Evolutionary conservation across 2,888 invertebrate species (phyloP), one percentile per base, ranked within the genome.

Genomic region (Pherbina coryleti): DNA sequence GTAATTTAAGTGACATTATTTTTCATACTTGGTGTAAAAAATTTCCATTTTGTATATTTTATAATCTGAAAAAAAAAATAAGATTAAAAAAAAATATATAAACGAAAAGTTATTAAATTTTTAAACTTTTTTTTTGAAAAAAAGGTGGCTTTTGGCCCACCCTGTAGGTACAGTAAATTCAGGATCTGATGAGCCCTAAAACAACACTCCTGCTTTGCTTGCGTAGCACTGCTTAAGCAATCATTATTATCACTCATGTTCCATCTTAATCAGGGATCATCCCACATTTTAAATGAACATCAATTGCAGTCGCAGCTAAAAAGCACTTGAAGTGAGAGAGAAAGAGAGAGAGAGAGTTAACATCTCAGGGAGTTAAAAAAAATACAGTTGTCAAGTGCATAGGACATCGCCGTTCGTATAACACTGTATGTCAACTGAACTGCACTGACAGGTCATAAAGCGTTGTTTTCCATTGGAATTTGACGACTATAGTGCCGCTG

Each of bases 321-420:
- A 66, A 53, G 19, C 44, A 22, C 55, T 67, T 57, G 44, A 22
- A 69, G 5, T 17, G 62, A 17, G 62, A 67, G 55, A 72, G 66
- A 51, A 22, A 62, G 19, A 62, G 64, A 57, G 53, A 22, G 66
- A 51, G 19, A 62, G 19, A 62, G 64, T 49, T 44, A 22, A 60
- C 57, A 14, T 19, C 14, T 9, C 19, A 11, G 11, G 66, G 11
- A 53, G 70, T 34, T 19, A 69, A 66, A 34, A 28, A 69, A 79
- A 82, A 82, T 82, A 81, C 79, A 82, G 82, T 79, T 82, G 82
- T 82, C 80, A 80, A 79, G 53, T 64, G 69, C 1, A 51, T n/a
- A 55, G 44, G n/a, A 22, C 62, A 9, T 17, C 31, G n/a, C n/a
- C n/a, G n/a, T n/a, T n/a, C n/a, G 9, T n/a, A 19, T 4, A 17